A percentile compares a stretch with the other conserved stretches of the same genome.
Evolutionary conservation across 2,797 vertebrate species (phyloP).

Genomic region (Megalops cyprinoides): DNA sequence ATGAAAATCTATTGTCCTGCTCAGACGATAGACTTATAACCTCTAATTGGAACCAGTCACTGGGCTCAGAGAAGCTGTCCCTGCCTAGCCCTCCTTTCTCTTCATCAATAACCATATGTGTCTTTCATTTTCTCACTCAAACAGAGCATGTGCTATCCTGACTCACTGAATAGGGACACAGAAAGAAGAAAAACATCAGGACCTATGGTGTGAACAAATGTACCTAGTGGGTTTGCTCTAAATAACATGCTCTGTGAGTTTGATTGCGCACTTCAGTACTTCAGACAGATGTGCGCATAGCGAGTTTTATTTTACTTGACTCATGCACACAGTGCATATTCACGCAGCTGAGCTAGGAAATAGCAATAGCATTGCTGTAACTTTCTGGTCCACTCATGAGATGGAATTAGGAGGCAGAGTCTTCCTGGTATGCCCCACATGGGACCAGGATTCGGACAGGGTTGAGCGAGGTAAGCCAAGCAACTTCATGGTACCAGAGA

Average conservation of each 20-base stretch:
- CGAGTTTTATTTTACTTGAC: no score
- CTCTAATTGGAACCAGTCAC: constrained; percentile 6
- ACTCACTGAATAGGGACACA: no score
- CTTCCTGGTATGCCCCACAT: neutral
- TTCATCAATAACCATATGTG: neutral
- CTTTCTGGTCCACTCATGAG: no score
- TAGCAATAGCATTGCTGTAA: neutral
- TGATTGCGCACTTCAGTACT: no score
- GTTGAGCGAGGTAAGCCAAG: neutral
- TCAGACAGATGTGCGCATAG: no score
- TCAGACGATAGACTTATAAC: neutral
- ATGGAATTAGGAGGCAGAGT: neutral
- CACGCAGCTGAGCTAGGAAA: neutral
- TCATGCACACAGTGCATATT: neutral
- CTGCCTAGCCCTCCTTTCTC: neutral
- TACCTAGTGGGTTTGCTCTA: no score
- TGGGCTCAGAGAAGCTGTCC: neutral
- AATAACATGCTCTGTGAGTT: no score
- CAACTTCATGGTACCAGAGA: neutral
- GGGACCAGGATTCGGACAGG: neutral
- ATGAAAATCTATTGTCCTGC: neutral
- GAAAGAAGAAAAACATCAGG: no score
- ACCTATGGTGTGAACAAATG: no score
- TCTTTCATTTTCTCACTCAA: neutral
- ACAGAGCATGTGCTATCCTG: no score